phyloP scores from a whole-genome alignment of 2,113 vertebrate genomes.

The Bubo scandiacus region DNA sequence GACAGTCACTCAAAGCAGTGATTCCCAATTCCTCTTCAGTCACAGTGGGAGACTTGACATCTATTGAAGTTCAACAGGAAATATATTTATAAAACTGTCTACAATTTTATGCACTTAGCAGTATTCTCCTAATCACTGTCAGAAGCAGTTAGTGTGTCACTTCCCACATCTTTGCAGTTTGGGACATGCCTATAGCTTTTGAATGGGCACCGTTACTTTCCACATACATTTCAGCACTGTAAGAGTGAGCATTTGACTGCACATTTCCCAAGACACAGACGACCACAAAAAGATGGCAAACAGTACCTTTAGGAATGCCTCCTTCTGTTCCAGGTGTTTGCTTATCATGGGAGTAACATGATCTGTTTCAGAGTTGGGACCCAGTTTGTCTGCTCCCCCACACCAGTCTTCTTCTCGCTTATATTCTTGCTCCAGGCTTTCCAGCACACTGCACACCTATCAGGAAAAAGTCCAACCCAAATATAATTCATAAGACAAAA shows the following conservation, averaged over 20 bases:
- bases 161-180: background rate
- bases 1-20: conserved; percentile 11
- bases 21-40: background rate
- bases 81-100: conserved; percentile 14
- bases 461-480: background rate
- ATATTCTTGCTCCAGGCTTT: conserved; percentile 98
- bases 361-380: conserved; percentile 96
- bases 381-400: conserved; percentile 94
- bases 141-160: background rate
- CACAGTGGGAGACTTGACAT: background rate
- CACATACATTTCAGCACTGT: background rate
- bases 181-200: background rate
- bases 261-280: background rate
- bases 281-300: background rate
- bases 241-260: background rate
- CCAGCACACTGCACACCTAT: conserved; percentile 95
- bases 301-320: conserved; percentile 93
- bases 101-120: background rate
- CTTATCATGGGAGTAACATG: conserved; percentile 98
- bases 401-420: conserved; percentile 99
- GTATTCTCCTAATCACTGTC: background rate
- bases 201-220: background rate
- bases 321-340: conserved; percentile 98
- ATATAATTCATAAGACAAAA: background rate
- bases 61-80: conserved; percentile 19